Evolutionary conservation across 2,113 vertebrate genomes (phyloP), one percentile per base, ranked within the genome.

Genomic region (Cnemophilus loriae): DNA sequence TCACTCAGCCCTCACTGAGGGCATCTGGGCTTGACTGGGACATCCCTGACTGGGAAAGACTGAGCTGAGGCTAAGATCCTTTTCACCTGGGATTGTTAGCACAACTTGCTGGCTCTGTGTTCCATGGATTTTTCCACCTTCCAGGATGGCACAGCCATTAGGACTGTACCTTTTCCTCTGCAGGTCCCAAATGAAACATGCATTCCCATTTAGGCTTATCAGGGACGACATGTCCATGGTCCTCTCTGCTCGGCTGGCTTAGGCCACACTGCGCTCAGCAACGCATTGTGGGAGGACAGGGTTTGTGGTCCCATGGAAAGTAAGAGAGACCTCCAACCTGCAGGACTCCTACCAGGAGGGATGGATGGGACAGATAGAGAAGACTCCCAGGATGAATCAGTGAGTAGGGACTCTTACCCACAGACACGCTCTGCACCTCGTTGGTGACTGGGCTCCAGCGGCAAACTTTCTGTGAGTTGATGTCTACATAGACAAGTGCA

Each of bases 401-500:
- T 18, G 44, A 63, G 69, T 6, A 41, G 0, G 0, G 42, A 21
- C 21, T 65, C 76, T 94, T 75, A 99, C 99, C 98, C 96, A 99
- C 98, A 10, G 90, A 41, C n/a, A 99, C 53, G 1, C 96, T 98
- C 69, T 99, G 94, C 79, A 98, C 97, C 56, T 98, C 76, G 1
- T 98, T 97, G 60, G 98, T 98, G 39, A 93, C 7, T 1, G 98
- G 79, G 92, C 95, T 98, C 98, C 98, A 99, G 71, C 98, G 97
- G 83, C 98, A 98, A 93, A 99, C 97, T 44, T 97, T 98, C 78
- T 96, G 94, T 1, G 98, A 98, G 2, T 60, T 89, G 44, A 99
- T 98, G 88, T 99, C 99, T 7, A 99, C 98, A 3, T 98, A 99
- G 33, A 99, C 63, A 4, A 99, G 97, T 4, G 96, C 97, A 3